These are phyloP conservation scores for Acronicta alni DNA, from an alignment of 2,888 invertebrate species.

Conservation along the genomic window DNA sequence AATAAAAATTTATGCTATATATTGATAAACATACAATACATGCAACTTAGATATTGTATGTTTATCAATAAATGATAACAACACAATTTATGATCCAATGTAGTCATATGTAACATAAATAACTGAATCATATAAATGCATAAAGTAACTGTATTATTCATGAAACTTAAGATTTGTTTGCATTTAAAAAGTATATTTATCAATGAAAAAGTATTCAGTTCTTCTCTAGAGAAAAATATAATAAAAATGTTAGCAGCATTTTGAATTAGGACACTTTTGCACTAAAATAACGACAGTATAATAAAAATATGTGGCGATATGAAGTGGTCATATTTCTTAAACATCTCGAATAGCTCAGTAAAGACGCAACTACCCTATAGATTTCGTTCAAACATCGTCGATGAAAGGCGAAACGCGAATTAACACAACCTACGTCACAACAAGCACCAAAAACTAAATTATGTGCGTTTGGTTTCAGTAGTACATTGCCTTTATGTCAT, in stretches of 20 bases:
- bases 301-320: neutral
- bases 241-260: neutral
- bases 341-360: conserved; percentile 7
- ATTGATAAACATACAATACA: no score
- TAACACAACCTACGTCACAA: conserved; percentile 75
- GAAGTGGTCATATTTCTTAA: conserved; percentile 18
- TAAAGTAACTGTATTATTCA: neutral
- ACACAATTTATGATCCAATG: no score
- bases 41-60: no score
- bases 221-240: no score
- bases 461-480: conserved; percentile 64
- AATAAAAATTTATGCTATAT: neutral
- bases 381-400: conserved; percentile 57
- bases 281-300: neutral
- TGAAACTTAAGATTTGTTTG: neutral
- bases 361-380: conserved; percentile 41
- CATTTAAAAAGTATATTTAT: neutral
- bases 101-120: no score
- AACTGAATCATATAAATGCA: no score
- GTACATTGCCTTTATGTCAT: conserved; percentile 36
- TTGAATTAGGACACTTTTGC: neutral
- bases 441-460: conserved; percentile 70
- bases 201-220: no score
- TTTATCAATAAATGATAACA: no score
- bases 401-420: conserved; percentile 56